Evolutionary conservation across 1,140 invertebrate genomes (phyloP).

Genomic region (Leptinotarsa texana): DNA sequence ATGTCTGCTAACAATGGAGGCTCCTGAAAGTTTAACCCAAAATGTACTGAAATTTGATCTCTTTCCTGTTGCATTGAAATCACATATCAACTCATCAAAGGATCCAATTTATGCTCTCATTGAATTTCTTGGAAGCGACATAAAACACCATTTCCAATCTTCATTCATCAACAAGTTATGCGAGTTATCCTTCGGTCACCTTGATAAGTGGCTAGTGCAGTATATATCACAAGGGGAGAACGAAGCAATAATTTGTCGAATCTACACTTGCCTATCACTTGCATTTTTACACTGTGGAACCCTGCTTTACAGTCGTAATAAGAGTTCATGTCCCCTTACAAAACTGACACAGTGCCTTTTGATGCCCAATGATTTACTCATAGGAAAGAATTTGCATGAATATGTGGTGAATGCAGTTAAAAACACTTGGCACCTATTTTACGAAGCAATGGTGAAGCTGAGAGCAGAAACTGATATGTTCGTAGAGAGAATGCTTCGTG

Average conservation of each 20-base stretch:
- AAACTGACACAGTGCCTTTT: slow-evolving; percentile 43
- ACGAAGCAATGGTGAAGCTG: slow-evolving; percentile 43
- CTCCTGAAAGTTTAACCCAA: slow-evolving; percentile 33
- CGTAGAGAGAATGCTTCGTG: slow-evolving; percentile 46
- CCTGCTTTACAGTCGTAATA: slow-evolving; percentile 47
- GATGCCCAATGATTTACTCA: slow-evolving; percentile 47
- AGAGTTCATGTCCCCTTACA: slow-evolving; percentile 42
- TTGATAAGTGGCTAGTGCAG: slow-evolving; percentile 40
- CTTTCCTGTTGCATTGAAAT: slow-evolving; percentile 37
- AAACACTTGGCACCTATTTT: slow-evolving; percentile 50
- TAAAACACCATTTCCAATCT: slow-evolving; percentile 34
- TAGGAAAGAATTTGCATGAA: slow-evolving; percentile 40
- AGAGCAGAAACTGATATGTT: slow-evolving; percentile 45
- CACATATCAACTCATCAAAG: slow-evolving; percentile 22
- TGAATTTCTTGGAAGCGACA: slow-evolving; percentile 33
- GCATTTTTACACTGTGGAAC: slow-evolving; percentile 44
- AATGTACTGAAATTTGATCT: slow-evolving; percentile 42
- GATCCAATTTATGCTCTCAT: slow-evolving; percentile 44
- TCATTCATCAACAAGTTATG: slow-evolving; percentile 37
- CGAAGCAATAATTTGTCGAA: slow-evolving; percentile 40
- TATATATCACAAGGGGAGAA: slow-evolving; percentile 40
- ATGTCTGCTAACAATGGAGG: slow-evolving; percentile 40
- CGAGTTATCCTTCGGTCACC: slow-evolving; percentile 43
- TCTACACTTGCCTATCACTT: slow-evolving; percentile 44
- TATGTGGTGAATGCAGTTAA: slow-evolving; percentile 44